These are phyloP conservation scores for Leucophenga maculata DNA, from an alignment of 2,888 invertebrate genomes.

Conservation along the genomic window DNA sequence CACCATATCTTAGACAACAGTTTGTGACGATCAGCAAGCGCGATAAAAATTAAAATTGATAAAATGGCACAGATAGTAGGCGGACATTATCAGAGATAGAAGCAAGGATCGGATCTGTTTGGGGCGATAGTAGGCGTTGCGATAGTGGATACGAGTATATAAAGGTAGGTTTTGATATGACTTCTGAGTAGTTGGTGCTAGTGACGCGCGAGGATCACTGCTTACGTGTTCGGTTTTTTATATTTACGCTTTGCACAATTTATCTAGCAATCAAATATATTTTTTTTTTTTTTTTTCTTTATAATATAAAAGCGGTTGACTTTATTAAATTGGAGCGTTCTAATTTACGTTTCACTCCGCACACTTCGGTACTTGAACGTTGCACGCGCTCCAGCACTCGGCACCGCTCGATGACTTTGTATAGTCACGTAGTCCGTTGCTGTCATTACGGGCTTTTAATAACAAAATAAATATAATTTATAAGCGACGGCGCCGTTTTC, in stretches of 20 bases:
- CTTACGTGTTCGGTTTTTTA: too few relatives aligned
- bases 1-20: conserved; percentile 13
- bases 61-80: too few relatives aligned
- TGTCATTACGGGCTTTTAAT: neutral
- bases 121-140: too few relatives aligned
- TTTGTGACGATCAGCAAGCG: neutral
- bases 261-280: conserved; percentile 1
- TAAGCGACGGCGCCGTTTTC: neutral
- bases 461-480: conserved; percentile 22
- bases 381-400: conserved; percentile 1
- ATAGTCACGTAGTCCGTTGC: conserved; percentile 58
- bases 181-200: too few relatives aligned
- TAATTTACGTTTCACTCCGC: too few relatives aligned
- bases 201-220: too few relatives aligned
- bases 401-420: conserved; percentile 27
- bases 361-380: neutral
- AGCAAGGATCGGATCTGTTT: too few relatives aligned
- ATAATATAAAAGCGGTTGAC: neutral
- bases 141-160: too few relatives aligned
- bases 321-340: too few relatives aligned
- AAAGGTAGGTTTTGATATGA: too few relatives aligned
- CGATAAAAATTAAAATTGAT: too few relatives aligned
- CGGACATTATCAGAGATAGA: too few relatives aligned
- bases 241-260: neutral
- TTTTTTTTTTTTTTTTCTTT: neutral